Evolutionary conservation across 2,888 invertebrate species (phyloP).

Genomic region (Tenthredo livida): DNA sequence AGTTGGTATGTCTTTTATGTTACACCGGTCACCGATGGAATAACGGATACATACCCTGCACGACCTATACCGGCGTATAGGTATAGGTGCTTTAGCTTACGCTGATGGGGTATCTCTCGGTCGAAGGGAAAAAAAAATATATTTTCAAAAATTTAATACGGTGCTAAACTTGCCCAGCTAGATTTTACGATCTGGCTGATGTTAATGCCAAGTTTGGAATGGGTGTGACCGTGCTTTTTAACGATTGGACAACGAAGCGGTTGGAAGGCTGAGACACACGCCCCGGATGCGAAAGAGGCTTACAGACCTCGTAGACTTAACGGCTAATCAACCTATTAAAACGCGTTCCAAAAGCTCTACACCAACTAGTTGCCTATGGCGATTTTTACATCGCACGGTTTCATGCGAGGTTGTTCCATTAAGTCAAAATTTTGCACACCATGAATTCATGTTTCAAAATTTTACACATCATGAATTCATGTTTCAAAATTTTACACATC

Average conservation of each 20-base stretch:
- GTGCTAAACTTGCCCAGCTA: slow-evolving; percentile 26
- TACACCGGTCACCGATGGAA: neutral
- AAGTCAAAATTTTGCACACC: neutral
- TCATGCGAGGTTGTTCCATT: neutral
- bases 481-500: neutral
- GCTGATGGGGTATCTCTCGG: neutral
- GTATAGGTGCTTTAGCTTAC: neutral
- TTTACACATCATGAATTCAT: neutral
- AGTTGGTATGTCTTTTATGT: neutral
- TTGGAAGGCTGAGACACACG: slow-evolving; percentile 48
- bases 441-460: neutral
- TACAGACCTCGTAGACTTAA: slow-evolving; percentile 41
- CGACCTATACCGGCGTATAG: neutral
- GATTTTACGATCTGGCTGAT: slow-evolving; percentile 43
- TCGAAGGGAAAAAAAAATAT: neutral
- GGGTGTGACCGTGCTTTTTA: slow-evolving; percentile 51
- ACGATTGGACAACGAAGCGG: slow-evolving; percentile 49
- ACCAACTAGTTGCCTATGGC: slow-evolving; percentile 12
- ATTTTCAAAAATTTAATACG: slow-evolving; percentile 32
- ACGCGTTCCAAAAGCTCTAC: slow-evolving; percentile 31
- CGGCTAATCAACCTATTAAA: slow-evolving; percentile 50
- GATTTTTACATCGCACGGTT: neutral
- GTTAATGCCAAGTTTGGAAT: slow-evolving; percentile 41
- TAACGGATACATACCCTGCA: neutral
- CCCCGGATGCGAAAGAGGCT: slow-evolving; percentile 48